Evolutionary conservation across 2,888 invertebrate genomes (phyloP).

Genomic region (Acrocera orbiculus): DNA sequence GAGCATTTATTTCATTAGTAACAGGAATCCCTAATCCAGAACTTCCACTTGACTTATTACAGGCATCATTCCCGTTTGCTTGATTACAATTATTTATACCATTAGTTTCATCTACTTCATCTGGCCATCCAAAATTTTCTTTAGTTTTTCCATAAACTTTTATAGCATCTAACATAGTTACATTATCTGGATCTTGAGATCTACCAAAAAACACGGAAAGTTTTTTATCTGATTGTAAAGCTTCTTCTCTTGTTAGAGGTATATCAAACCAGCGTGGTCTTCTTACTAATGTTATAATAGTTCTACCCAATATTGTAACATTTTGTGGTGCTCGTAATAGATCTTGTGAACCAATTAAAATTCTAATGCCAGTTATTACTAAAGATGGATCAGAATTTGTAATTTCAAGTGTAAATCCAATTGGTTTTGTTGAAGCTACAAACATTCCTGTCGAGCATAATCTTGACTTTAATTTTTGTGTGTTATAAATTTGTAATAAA

Average conservation of each 20-base stretch:
- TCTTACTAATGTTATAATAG: conserved; percentile 49
- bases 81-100: too few relatives aligned
- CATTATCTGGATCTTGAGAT: conserved; percentile 70
- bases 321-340: conserved; percentile 24
- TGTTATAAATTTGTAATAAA: conserved; percentile 83
- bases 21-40: conserved; percentile 15
- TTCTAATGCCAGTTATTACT: conserved; percentile 78
- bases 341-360: conserved; percentile 52
- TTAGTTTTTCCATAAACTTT: conserved; percentile 93
- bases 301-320: conserved; percentile 38
- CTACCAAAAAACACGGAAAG: conserved; percentile 67
- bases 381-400: conserved; percentile 70
- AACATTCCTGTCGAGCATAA: conserved; percentile 53
- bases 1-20: conserved; percentile 11
- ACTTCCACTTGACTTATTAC: conserved; percentile 18
- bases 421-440: conserved; percentile 79
- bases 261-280: conserved; percentile 90
- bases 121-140: conserved; percentile 93
- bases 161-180: conserved; percentile 85
- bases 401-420: conserved; percentile 78
- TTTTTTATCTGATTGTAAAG: conserved; percentile 79
- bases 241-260: conserved; percentile 85
- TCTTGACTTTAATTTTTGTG: conserved; percentile 80
- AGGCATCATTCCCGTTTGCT: conserved; percentile 23
- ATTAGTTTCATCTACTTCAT: conserved; percentile 70